These are phyloP conservation scores for Etheostoma perlongum DNA, from an alignment of 2,797 vertebrate species.

Conservation along the genomic window DNA sequence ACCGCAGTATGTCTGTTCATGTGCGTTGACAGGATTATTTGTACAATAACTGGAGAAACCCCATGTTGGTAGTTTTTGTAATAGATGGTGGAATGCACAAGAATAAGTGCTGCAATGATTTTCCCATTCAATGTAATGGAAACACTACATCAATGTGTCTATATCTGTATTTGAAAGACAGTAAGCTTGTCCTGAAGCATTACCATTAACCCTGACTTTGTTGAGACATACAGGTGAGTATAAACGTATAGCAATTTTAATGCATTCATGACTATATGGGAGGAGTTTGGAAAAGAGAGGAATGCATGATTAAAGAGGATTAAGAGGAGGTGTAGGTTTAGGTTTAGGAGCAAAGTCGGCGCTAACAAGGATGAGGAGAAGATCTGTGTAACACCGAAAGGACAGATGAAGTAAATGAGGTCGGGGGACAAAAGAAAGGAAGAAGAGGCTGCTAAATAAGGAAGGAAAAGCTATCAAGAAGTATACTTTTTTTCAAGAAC, in stretches of 20 bases:
- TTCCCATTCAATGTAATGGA: slow-evolving; percentile 4
- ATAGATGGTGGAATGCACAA: not conserved
- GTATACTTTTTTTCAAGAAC: not conserved
- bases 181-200: not conserved
- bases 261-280: not conserved
- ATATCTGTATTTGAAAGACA: not conserved
- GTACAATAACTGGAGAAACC: slow-evolving; percentile 1
- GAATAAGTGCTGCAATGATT: not conserved
- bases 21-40: slow-evolving; percentile 20
- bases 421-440: not conserved
- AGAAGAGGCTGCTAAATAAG: not conserved
- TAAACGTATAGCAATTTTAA: not conserved
- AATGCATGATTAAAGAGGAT: slow-evolving; percentile 6
- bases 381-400: not conserved
- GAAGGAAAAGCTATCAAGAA: not conserved
- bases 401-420: not conserved
- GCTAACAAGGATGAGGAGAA: not conserved
- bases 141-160: not conserved
- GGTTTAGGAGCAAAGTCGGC: slow-evolving; percentile 18
- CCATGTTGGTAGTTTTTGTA: not conserved
- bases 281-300: slow-evolving; percentile 26
- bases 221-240: slow-evolving; percentile 5
- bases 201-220: not conserved
- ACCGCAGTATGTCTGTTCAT: slow-evolving; percentile 24
- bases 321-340: not conserved